A percentile compares a stretch with the other conserved stretches of the same genome.
Conservation (phyloP, 2,113 vertebrate species). For the Ovis canadensis region DNA sequence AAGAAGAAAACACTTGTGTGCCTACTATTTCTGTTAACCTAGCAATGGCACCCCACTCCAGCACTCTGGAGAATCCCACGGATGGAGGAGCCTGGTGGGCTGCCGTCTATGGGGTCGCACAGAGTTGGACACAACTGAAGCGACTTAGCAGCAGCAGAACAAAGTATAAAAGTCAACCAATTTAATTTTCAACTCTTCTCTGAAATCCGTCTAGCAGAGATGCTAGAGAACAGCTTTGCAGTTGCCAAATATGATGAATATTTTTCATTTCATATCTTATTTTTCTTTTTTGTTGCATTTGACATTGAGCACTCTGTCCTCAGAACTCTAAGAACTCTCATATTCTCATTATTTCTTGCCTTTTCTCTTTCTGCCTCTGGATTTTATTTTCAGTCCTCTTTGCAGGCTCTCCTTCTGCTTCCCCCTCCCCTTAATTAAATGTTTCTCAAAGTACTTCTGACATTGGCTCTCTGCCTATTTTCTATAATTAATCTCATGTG, state of each 20-base stretch:
- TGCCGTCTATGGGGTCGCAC: too few species aligned
- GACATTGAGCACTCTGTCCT: background rate
- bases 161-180: too few species aligned
- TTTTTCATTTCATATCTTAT: background rate
- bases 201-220: background rate
- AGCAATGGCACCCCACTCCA: background rate
- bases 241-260: background rate
- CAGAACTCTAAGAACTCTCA: background rate
- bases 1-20: background rate
- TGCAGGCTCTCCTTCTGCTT: background rate
- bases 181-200: background rate
- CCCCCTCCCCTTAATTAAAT: background rate
- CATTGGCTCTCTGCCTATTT: background rate
- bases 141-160: too few species aligned
- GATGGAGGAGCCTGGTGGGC: too few species aligned
- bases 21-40: background rate
- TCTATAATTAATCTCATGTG: background rate
- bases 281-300: constrained; percentile 5
- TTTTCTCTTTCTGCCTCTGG: background rate
- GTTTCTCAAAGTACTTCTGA: background rate
- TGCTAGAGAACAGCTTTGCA: background rate
- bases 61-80: too few species aligned
- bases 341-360: background rate
- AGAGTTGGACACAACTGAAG: too few species aligned
- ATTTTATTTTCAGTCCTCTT: background rate